Evolutionary conservation across 2,888 invertebrate genomes (phyloP).

Genomic region (Yponomeuta malinellus): DNA sequence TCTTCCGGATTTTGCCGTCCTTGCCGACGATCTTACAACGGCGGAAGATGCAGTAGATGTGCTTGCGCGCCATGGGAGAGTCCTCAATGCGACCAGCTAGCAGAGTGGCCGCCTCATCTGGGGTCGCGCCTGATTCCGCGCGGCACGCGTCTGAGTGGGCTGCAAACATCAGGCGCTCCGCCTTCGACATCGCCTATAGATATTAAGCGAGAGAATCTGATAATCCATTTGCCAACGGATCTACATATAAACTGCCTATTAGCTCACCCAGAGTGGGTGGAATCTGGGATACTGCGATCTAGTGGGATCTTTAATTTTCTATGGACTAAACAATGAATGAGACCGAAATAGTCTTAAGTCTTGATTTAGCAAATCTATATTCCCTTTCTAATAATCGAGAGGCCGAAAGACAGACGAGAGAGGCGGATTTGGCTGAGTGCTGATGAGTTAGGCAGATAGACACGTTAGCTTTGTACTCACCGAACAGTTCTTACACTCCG

Average conservation of each 20-base stretch:
- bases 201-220: neutral
- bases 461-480: constrained; percentile 28
- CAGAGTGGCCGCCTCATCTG: constrained; percentile 38
- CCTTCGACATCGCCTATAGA: constrained; percentile 30
- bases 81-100: constrained; percentile 41
- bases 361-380: too few relatives aligned
- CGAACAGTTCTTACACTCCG: constrained; percentile 58
- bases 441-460: too few relatives aligned
- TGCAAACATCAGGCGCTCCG: constrained; percentile 61
- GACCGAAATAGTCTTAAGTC: too few relatives aligned
- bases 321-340: too few relatives aligned
- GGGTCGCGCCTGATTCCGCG: constrained; percentile 37
- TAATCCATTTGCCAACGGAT: too few relatives aligned
- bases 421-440: too few relatives aligned
- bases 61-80: constrained; percentile 40
- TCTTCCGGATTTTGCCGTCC: constrained; percentile 63
- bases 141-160: constrained; percentile 58
- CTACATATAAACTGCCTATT: too few relatives aligned
- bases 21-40: constrained; percentile 61
- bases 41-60: constrained; percentile 62
- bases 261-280: too few relatives aligned
- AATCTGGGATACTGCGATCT: too few relatives aligned
- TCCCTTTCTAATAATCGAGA: too few relatives aligned
- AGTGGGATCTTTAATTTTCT: too few relatives aligned
- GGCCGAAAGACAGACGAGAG: too few relatives aligned